These are phyloP conservation scores for Lucilia cuprina DNA, from an alignment of 1,140 invertebrate genomes.

Conservation along the genomic window DNA sequence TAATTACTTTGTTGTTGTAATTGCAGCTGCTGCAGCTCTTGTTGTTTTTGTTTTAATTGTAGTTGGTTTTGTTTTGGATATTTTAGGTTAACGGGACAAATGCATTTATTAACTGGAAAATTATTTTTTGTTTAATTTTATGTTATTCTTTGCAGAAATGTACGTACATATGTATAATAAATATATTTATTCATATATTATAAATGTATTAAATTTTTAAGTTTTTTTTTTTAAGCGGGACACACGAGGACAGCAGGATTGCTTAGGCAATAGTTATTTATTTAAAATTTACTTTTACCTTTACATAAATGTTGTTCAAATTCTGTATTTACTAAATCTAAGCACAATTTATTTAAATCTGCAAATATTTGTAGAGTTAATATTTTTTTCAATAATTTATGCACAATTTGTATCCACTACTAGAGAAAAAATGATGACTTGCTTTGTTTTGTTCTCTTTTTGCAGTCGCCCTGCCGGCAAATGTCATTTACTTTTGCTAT, in stretches of 20 bases:
- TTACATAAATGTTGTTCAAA: slow-evolving; percentile 60
- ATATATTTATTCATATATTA: no score
- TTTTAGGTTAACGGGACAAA: slow-evolving; percentile 37
- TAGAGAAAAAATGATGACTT: slow-evolving; percentile 6
- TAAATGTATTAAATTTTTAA: no score
- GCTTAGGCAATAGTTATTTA: not conserved
- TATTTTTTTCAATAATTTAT: not conserved
- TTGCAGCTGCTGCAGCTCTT: not conserved
- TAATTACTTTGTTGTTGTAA: not conserved
- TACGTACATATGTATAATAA: no score
- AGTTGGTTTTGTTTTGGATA: not conserved
- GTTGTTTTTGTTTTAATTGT: not conserved
- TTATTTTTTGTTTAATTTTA: not conserved
- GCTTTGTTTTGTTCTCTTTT: slow-evolving; percentile 11
- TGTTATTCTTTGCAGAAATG: not conserved
- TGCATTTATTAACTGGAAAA: slow-evolving; percentile 36
- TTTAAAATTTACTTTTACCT: slow-evolving; percentile 42
- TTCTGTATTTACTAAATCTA: slow-evolving; percentile 56
- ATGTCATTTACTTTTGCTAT: not conserved
- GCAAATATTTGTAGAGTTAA: slow-evolving; percentile 37
- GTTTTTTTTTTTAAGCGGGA: not conserved
- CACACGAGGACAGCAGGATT: not conserved
- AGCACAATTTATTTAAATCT: slow-evolving; percentile 57
- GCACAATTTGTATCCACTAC: not conserved
- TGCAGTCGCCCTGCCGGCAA: not conserved